Evolutionary conservation across 2,888 invertebrate genomes (phyloP), one percentile per base, ranked within the genome.

Genomic region (Odontocolon sp.): DNA sequence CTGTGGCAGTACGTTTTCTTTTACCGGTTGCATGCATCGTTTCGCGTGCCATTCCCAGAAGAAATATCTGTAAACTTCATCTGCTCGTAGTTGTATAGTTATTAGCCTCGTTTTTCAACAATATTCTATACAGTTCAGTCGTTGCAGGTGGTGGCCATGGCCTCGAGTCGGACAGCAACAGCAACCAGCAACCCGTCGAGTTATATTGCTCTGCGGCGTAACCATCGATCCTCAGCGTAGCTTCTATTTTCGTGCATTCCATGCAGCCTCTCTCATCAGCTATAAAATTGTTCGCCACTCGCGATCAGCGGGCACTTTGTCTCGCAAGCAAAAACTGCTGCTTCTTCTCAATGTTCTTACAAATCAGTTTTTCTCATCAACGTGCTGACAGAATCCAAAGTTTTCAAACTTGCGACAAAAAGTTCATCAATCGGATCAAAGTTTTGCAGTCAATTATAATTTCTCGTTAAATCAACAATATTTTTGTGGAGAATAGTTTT

Each of bases 221-320:
- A 66, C 56, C 66, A 80, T 80, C 71, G 79, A 79, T 79, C 79
- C 69, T 72, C 31, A 11, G 54, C 59, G 31, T 31, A 26, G 56
- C 59, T 45, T 36, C 79, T 80, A 80, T 80, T 80, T 80, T 78
- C 40, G 78, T 78, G 74, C 68, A 72, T 69, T 72, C 11, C 78
- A 31, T 56, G 47, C 76, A 80, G 75, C 61, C 36, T 74, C 67
- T 63, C 36, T 36, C 50, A 23, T 16, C 31, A 28, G 3, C 9
- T 59, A 2, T 42, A 42, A 38, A 42, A 16, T 40, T 59, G 14
- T 26, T 14, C 23, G 18, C 42, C 23, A 11, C 23, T 21, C 47
- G n/a, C 57, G 40, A 59, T 59, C 42, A 23, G 26, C 14, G 26
- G 3, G 11, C 8, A 57, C 36, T 23, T 31, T 11, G n/a, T n/a